Percentiles rank a stretch among this genome's conserved stretches.
These are phyloP conservation scores for Hyposmocoma kahamanoa DNA, from an alignment of 1,140 invertebrate genomes.

Conservation along the genomic window DNA sequence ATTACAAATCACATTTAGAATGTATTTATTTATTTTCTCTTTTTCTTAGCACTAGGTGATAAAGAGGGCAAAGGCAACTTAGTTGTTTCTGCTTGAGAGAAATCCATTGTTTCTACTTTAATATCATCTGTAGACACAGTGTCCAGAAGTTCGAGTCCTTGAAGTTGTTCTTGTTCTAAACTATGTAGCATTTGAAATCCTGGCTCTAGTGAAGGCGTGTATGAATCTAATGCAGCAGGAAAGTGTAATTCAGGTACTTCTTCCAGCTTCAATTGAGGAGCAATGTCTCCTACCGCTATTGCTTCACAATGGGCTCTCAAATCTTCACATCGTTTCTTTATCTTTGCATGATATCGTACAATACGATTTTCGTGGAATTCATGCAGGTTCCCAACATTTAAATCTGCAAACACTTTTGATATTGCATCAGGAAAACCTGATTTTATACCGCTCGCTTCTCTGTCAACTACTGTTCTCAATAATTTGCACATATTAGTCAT, in stretches of 20 bases:
- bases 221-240: conserved; percentile 62
- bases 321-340: conserved; percentile 48
- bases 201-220: conserved; percentile 66
- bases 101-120: conserved; percentile 58
- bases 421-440: conserved; percentile 65
- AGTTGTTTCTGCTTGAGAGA: conserved; percentile 49
- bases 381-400: conserved; percentile 63
- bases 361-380: conserved; percentile 61
- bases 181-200: conserved; percentile 70
- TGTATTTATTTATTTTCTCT: conserved; percentile 46
- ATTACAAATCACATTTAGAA: not conserved
- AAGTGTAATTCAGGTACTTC: conserved; percentile 71
- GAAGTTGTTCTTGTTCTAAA: conserved; percentile 64
- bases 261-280: conserved; percentile 59
- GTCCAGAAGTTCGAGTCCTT: conserved; percentile 59
- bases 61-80: conserved; percentile 39
- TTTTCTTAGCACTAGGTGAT: conserved; percentile 63
- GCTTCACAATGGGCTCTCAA: conserved; percentile 47
- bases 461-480: conserved; percentile 58
- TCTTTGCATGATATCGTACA: conserved; percentile 50
- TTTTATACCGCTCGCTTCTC: conserved; percentile 54
- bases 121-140: conserved; percentile 52
- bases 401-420: conserved; percentile 63
- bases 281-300: conserved; percentile 46
- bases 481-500: conserved; percentile 63